phyloP scores from a whole-genome alignment of 2,113 vertebrate genomes.

The Etia nguti region DNA sequence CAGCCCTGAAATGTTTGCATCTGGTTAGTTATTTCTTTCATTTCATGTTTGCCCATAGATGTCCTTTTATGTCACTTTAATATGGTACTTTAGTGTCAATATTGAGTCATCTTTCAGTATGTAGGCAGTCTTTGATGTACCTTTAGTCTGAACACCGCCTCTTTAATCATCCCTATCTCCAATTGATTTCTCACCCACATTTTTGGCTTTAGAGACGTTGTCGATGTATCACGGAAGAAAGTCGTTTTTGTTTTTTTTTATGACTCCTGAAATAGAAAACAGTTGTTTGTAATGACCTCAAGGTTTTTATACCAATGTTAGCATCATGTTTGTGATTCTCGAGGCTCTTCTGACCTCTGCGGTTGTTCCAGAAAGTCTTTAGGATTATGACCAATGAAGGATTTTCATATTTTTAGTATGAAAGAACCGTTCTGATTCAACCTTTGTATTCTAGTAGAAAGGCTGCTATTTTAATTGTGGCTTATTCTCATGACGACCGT shows the following conservation, averaged over 20 bases:
- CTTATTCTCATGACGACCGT: background rate
- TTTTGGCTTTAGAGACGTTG: background rate
- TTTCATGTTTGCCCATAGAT: background rate
- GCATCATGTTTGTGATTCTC: background rate
- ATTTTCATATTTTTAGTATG: background rate
- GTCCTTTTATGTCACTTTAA: background rate
- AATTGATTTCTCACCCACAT: background rate
- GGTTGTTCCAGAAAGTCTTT: background rate
- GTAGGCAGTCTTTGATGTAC: background rate
- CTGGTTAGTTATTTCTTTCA: background rate
- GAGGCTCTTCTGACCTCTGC: background rate
- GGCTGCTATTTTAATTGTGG: background rate
- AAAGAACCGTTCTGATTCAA: accelerated
- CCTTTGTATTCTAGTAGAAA: background rate
- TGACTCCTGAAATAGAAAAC: background rate
- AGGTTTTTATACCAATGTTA: background rate
- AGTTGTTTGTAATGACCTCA: background rate
- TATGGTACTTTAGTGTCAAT: background rate
- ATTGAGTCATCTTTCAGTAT: background rate
- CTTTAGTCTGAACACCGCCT: background rate
- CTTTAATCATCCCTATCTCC: background rate
- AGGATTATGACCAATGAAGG: background rate
- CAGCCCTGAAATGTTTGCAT: background rate
- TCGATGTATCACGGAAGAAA: background rate
- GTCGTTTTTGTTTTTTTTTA: background rate